Conservation (phyloP, 1,140 invertebrate genomes). For the Hydropsyche tenuis region DNA sequence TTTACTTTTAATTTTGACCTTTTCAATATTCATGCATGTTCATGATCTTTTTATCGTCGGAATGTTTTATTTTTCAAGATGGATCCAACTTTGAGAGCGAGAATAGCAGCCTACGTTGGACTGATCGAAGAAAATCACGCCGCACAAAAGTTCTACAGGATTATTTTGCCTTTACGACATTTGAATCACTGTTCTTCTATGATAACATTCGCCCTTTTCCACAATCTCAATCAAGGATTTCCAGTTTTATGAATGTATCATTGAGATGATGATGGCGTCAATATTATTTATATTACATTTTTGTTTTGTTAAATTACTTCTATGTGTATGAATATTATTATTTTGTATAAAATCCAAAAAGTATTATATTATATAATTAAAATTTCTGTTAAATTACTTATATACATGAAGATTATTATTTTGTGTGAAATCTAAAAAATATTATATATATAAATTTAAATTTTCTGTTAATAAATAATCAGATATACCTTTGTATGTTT, state of each 20-base stretch:
- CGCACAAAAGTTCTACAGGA: not conserved
- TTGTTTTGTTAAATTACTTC: too few species aligned
- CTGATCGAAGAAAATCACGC: constrained; percentile 14
- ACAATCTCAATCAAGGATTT: constrained; percentile 35
- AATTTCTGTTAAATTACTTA: too few species aligned
- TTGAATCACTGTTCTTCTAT: constrained; percentile 18
- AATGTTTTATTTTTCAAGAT: constrained; percentile 22
- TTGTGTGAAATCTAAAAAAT: too few species aligned
- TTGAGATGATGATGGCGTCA: too few species aligned
- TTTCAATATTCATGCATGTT: not conserved
- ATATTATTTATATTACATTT: too few species aligned
- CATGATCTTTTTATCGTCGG: not conserved
- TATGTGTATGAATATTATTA: too few species aligned
- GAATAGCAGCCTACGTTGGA: constrained; percentile 34
- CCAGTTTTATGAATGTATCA: constrained; percentile 17
- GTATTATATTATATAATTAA: too few species aligned
- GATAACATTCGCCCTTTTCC: not conserved
- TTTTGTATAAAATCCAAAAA: too few species aligned
- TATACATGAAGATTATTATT: too few species aligned
- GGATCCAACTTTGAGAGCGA: constrained; percentile 31
- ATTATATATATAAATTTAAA: too few species aligned
- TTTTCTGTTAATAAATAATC: too few species aligned
- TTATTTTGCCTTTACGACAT: not conserved
- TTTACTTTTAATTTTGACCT: not conserved
- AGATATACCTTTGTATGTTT: too few species aligned